Evolutionary conservation across 2,797 vertebrate species (phyloP).

Genomic region (Halcyon smyrnensis): DNA sequence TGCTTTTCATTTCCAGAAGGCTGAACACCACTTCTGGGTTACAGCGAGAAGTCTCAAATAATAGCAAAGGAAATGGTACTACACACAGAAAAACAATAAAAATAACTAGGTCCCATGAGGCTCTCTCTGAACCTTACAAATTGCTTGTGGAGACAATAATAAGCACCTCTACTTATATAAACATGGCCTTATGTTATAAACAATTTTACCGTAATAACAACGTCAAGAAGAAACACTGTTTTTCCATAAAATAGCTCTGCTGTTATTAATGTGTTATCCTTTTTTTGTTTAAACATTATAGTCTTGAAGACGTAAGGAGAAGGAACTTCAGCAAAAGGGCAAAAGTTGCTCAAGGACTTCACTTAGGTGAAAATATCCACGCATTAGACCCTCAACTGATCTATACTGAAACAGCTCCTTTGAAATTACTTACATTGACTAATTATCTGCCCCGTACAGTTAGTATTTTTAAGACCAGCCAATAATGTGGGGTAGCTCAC

Average conservation of each 20-base stretch:
- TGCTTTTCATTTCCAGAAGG: neutral
- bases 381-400: neutral
- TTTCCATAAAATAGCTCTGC: conserved; percentile 9
- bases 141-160: conserved; percentile 5
- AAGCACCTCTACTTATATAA: conserved; percentile 6
- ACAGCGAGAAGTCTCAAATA: neutral
- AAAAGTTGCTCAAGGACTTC: neutral
- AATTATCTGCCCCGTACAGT: neutral
- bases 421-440: neutral
- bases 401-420: neutral
- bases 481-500: neutral
- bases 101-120: conserved; percentile 2
- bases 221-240: neutral
- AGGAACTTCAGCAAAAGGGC: neutral
- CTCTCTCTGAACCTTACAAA: neutral
- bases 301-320: neutral
- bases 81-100: neutral
- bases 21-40: neutral
- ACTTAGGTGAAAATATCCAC: neutral
- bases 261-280: neutral
- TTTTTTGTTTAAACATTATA: neutral
- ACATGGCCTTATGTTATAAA: neutral
- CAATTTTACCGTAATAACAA: conserved; percentile 20
- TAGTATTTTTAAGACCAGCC: neutral
- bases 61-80: neutral